Base-by-base conservation (phyloP, 2,113 vertebrate genomes). In the Amblyornis subalaris region DNA sequence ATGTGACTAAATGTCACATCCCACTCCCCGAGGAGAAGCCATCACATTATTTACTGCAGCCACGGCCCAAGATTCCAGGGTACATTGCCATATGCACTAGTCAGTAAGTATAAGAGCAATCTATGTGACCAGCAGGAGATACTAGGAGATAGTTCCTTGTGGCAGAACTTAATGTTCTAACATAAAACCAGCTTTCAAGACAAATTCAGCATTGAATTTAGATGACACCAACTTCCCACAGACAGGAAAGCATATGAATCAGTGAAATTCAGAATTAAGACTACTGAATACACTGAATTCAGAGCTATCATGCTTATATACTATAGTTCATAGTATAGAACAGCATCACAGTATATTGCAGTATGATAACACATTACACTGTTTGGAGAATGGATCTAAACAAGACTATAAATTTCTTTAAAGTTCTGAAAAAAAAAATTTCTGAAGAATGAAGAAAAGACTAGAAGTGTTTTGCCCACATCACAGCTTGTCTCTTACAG, bases 401-500 rank as follows among this genome's bases (percentile, higher is more conserved):
- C 14, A 65, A 89, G 47, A 45, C 7, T 53, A 61, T 19, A 47
- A 20, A 35, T 33, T 66, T 16, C 22, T 90, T 76, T 61, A 53
- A 90, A 45, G 1, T 7, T 42, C n/a, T 8, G 19, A 18, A 67
- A 62, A 38, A 38, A 88, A 64, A 38, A 20, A 8, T 7, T 14
- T 62, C 8, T 10, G 35, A 81, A 75, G 22, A 71, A 79, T 15
- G 4, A 64, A 81, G 55, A 58, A 72, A 81, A 88, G 29, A 7
- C 25, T 42, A 14, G 53, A 90, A 72, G 15, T 47, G 12, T 54
- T 89, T 73, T 82, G 31, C 71, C 50, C 40, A 73, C 45, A 50
- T 85, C 66, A 57, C 81, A 88, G 77, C 25, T 82, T 82, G 60
- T 93, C 77, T 65, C 85, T 89, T 82, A 75, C n/a, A 76, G 66